A percentile compares a stretch with the other conserved stretches of the same genome.
These are phyloP conservation scores for Eulemur rubriventer DNA, from an alignment of 2,797 vertebrate species.

Conservation along the genomic window DNA sequence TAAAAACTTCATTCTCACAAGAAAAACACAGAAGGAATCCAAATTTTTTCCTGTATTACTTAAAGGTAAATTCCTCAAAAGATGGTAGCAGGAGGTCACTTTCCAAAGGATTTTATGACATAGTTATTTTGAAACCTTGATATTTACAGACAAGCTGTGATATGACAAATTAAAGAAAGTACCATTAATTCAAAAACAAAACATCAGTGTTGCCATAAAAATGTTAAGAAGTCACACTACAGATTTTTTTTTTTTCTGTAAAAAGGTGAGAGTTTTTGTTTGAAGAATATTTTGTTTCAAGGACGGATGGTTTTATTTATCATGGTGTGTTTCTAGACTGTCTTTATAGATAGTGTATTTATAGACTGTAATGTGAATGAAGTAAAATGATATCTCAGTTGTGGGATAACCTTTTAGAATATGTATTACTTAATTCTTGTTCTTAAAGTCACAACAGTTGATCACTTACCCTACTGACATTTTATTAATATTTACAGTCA, in stretches of 20 bases:
- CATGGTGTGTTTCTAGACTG: not conserved
- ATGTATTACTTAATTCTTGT: constrained; percentile 73
- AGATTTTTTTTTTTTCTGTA: not conserved
- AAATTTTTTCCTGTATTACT: not conserved
- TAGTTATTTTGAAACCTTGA: constrained; percentile 33
- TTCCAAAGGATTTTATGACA: constrained; percentile 13
- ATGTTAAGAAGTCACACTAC: not conserved
- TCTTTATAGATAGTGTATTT: constrained; percentile 40
- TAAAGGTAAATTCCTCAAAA: constrained; percentile 29
- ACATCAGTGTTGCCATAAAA: not conserved
- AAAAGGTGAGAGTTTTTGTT: not conserved
- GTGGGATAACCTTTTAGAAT: constrained; percentile 71
- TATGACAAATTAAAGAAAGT: not conserved
- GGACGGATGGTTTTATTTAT: constrained; percentile 29
- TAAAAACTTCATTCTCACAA: constrained; percentile 63
- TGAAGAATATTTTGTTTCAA: constrained; percentile 25
- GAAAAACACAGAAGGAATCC: constrained; percentile 13
- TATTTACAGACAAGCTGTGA: not conserved
- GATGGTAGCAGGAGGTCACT: not conserved
- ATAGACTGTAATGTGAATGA: constrained; percentile 30
- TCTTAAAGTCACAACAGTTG: constrained; percentile 76
- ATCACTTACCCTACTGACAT: constrained; percentile 72
- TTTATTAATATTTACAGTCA: constrained; percentile 65
- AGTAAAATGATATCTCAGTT: constrained; percentile 46
- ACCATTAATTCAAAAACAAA: constrained; percentile 42